A percentile compares a stretch with the other conserved stretches of the same genome.
These are phyloP conservation scores for Ecliptopera silaceata DNA, from an alignment of 2,888 invertebrate species.

Conservation along the genomic window DNA sequence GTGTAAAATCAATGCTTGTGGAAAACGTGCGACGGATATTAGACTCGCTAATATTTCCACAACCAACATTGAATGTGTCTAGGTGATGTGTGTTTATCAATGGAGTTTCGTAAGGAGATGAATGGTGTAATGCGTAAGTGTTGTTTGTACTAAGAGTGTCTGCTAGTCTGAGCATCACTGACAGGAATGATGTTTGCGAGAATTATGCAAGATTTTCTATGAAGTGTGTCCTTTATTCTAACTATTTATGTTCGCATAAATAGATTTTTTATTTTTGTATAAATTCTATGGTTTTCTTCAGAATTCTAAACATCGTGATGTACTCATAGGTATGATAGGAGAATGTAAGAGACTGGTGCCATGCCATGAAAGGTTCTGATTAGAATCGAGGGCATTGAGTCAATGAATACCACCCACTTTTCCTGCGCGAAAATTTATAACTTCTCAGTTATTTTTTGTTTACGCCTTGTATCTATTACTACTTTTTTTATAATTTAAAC, in stretches of 20 bases:
- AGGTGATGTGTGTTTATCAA: conserved; percentile 20
- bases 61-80: conserved; percentile 22
- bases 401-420: conserved; percentile 82
- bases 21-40: conserved; percentile 24
- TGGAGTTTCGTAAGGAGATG: conserved; percentile 34
- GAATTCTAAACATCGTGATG: conserved; percentile 51
- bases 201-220: conserved; percentile 79
- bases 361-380: conserved; percentile 82
- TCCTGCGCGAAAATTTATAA: conserved; percentile 71
- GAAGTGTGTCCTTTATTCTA: conserved; percentile 54
- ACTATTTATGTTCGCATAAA: conserved; percentile 40
- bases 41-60: conserved; percentile 22
- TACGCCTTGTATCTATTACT: conserved; percentile 64
- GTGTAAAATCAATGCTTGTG: conserved; percentile 29
- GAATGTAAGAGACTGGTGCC: conserved; percentile 81
- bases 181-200: conserved; percentile 81
- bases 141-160: conserved; percentile 60
- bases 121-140: conserved; percentile 27
- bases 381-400: conserved; percentile 81
- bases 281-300: conserved; percentile 47
- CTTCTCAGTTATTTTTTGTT: conserved; percentile 60
- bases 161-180: conserved; percentile 82
- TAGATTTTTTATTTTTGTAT: conserved; percentile 36
- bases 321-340: conserved; percentile 79
- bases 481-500: conserved; percentile 65